Base-by-base conservation (phyloP, 2,888 invertebrate genomes). In the Dichetophora obliterata region DNA sequence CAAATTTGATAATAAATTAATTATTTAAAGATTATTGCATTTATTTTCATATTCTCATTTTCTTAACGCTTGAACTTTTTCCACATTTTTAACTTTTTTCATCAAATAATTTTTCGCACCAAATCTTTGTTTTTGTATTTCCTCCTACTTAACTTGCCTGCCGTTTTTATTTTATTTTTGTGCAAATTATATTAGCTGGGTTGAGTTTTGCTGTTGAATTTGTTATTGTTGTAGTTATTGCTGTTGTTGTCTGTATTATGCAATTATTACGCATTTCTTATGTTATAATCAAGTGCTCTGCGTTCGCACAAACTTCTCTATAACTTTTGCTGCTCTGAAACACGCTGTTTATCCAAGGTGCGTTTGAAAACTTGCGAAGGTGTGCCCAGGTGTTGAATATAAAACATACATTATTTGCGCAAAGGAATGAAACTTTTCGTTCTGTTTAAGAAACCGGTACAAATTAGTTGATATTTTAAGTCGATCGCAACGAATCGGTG, bases 221-320 rank as follows among this genome's bases (percentile, higher is more conserved):
- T 59, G 43, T 54, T 27, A 50, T 50, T 68, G 14, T 68, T 57
- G 11, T 50, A 31, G 14, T 59, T 69, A 27, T 72, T 43, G 48
- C 27, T 31, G 22, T 57, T 71, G 19, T 34, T 43, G 24, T 37
- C n/a, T 66, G 37, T 66, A 43, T 34, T 66, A 24, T 73, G 43
- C 68, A 68, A 78, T 75, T 69, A 75, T 76, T 76, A 74, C 77
- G 75, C 75, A 57, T 79, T 63, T 48, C 71, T 79, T 79, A 66
- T 77, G 78, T 76, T 76, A 59, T 61, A 72, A 72, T 72, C 72
- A 72, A 72, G 72, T 43, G 59, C 43, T 72, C 43, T 43, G 61
- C 5, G 11, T 43, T 43, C 43, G 11, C 8, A 48, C 6, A 72
- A 72, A 72, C 61, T 72, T 72, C 24, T 24, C 27, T 34, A 24